Evolutionary conservation across 2,113 vertebrate genomes (phyloP).

Genomic region (Anhinga rufa): DNA sequence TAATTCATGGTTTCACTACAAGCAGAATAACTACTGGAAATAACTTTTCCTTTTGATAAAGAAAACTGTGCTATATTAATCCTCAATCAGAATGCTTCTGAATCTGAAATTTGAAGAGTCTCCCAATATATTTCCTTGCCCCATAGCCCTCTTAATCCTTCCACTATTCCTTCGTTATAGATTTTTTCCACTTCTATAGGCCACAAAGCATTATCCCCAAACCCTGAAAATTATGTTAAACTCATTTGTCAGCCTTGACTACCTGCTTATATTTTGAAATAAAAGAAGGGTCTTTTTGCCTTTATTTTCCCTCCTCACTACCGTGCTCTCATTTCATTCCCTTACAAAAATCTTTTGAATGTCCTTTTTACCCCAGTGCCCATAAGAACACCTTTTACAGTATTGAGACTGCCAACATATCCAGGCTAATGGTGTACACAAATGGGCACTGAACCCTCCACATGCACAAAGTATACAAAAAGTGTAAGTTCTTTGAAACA

Average conservation of each 20-base stretch:
- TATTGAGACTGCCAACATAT: background rate
- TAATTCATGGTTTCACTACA: background rate
- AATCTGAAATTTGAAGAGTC: background rate
- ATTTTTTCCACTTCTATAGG: background rate
- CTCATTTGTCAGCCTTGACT: background rate
- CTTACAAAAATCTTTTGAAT: background rate
- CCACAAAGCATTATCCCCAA: background rate
- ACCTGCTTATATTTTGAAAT: background rate
- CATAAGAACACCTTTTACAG: background rate
- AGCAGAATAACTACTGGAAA: background rate
- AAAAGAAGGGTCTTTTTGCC: background rate
- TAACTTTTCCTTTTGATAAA: background rate
- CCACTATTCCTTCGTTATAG: background rate
- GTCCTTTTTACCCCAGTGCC: background rate
- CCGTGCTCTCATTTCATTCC: background rate
- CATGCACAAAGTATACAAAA: no score
- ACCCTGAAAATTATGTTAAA: background rate
- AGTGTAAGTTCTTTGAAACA: background rate
- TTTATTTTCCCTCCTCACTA: background rate
- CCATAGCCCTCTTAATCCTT: background rate
- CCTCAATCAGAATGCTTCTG: background rate
- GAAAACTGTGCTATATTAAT: background rate
- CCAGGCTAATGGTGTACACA: background rate
- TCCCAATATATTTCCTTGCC: background rate
- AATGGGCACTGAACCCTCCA: background rate